Evolutionary conservation across 2,888 invertebrate species (phyloP).

Genomic region (Carcina quercana): DNA sequence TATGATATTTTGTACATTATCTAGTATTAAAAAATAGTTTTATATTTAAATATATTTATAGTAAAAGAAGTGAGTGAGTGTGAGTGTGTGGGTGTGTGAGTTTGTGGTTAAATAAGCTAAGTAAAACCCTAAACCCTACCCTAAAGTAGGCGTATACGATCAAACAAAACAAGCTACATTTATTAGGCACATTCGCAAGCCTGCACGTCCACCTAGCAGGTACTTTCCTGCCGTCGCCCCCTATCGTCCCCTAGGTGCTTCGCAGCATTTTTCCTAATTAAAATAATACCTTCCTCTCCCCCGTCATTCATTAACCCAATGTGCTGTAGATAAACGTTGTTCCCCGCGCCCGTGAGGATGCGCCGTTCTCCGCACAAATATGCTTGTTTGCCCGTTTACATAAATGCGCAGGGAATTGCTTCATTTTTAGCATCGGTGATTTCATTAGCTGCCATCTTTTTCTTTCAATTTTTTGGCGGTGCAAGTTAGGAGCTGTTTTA

Average conservation of each 20-base stretch:
- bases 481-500: no score
- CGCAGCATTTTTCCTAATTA: slow-evolving; percentile 65
- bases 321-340: slow-evolving; percentile 66
- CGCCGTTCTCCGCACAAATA: slow-evolving; percentile 39
- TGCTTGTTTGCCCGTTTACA: slow-evolving; percentile 50
- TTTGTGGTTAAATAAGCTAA: no score
- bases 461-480: no score
- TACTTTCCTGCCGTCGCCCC: slow-evolving; percentile 10
- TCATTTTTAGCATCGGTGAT: no score
- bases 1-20: no score
- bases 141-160: slow-evolving; percentile 10
- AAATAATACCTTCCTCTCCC: slow-evolving; percentile 66
- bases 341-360: slow-evolving; percentile 47
- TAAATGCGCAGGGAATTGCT: slow-evolving; percentile 47
- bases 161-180: slow-evolving; percentile 35
- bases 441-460: no score
- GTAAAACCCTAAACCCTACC: background rate
- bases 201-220: slow-evolving; percentile 2
- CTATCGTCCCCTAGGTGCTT: slow-evolving; percentile 33
- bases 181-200: slow-evolving; percentile 26
- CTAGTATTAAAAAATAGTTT: no score
- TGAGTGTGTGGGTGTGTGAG: no score
- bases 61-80: no score
- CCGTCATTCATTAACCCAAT: slow-evolving; percentile 68
- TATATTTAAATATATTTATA: no score